Conservation (phyloP, 2,797 vertebrate genomes). For the Balearica regulorum region DNA sequence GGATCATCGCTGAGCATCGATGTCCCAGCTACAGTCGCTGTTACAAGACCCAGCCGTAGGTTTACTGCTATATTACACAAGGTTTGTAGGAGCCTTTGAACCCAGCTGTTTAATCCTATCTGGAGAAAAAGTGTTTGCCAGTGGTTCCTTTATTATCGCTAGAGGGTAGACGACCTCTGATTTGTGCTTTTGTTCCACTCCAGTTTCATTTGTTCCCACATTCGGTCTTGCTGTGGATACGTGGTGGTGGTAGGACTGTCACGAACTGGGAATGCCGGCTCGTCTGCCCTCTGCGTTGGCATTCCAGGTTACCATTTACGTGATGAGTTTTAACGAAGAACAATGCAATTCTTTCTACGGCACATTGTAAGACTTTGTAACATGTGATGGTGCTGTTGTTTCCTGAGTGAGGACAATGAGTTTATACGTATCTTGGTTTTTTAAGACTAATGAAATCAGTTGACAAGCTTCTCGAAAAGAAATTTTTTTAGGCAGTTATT, state of each 20-base stretch:
- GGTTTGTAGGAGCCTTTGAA: background rate
- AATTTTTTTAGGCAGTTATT: background rate
- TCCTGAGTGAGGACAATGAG: background rate
- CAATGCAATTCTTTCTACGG: background rate
- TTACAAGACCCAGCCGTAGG: background rate
- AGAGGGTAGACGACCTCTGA: background rate
- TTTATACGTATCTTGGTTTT: background rate
- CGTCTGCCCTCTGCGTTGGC: background rate
- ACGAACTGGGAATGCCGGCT: background rate
- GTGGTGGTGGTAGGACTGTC: background rate
- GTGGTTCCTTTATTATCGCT: background rate
- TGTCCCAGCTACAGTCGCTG: accelerated
- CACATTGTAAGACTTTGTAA: accelerated
- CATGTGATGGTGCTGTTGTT: accelerated
- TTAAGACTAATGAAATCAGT: background rate
- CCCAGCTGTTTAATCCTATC: background rate
- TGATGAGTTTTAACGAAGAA: accelerated
- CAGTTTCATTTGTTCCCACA: background rate
- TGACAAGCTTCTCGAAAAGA: background rate
- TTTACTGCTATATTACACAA: background rate
- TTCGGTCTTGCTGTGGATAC: background rate
- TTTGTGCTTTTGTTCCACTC: background rate
- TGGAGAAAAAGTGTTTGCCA: background rate
- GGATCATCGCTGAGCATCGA: background rate
- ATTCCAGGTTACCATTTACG: background rate